A percentile compares a stretch with the other conserved stretches of the same genome.
phyloP scores from a whole-genome alignment of 2,113 vertebrate genomes.

The Oceanodroma tethys region DNA sequence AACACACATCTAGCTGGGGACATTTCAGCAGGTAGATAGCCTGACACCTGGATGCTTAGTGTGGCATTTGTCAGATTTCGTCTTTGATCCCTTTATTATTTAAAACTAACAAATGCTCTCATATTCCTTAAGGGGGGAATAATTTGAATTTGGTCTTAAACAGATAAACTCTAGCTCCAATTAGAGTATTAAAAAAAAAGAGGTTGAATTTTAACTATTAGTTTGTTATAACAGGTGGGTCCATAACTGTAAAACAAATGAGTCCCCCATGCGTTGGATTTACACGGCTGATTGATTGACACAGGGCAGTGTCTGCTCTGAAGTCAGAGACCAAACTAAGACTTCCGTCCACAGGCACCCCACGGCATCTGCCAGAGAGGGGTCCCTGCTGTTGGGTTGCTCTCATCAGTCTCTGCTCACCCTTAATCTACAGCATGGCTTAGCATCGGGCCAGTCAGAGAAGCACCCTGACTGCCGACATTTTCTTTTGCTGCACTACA shows the following conservation, averaged over 20 bases:
- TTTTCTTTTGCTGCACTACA: background rate
- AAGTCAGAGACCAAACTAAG: background rate
- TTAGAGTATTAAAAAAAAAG: background rate
- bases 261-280: background rate
- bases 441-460: background rate
- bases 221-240: background rate
- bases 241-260: background rate
- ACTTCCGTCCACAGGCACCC: background rate
- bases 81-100: background rate
- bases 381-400: background rate
- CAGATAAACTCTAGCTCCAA: background rate
- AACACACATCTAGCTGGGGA: background rate
- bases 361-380: background rate
- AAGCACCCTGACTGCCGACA: background rate
- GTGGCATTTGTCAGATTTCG: background rate
- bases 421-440: background rate
- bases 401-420: background rate
- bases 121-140: background rate
- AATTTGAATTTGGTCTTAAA: background rate
- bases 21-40: background rate
- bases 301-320: fast-evolving
- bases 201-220: background rate
- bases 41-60: background rate
- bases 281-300: background rate
- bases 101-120: background rate